Percentiles rank a stretch among this genome's conserved stretches.
phyloP scores from a whole-genome alignment of 1,140 invertebrate species.

The Melanaphis sacchari region DNA sequence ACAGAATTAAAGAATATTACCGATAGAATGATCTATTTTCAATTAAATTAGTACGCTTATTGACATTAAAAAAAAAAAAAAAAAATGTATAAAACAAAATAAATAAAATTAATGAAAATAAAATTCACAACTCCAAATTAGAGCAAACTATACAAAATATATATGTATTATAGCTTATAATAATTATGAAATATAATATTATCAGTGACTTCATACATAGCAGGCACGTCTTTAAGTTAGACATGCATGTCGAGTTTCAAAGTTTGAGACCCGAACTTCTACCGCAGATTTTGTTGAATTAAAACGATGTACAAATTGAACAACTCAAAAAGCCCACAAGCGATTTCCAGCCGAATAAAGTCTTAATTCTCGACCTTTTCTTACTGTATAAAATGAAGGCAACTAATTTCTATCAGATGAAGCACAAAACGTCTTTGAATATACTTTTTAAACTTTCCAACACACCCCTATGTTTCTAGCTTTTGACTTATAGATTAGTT shows the following conservation, averaged over 20 bases:
- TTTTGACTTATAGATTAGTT: background rate
- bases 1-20: background rate
- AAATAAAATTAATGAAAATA: background rate
- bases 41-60: background rate
- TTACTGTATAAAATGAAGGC: background rate
- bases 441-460: slow-evolving; percentile 25
- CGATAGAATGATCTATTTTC: background rate
- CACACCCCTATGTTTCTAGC: background rate
- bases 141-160: background rate
- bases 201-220: slow-evolving; percentile 23
- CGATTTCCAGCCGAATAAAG: slow-evolving; percentile 40
- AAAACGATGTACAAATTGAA: slow-evolving; percentile 50
- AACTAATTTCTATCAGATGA: slow-evolving; percentile 40
- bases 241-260: slow-evolving; percentile 28
- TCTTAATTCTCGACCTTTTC: slow-evolving; percentile 3
- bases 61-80: background rate
- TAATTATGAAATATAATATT: slow-evolving; percentile 47
- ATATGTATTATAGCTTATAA: background rate
- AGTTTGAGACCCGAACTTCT: slow-evolving; percentile 35
- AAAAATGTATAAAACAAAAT: background rate
- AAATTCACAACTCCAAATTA: background rate
- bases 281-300: slow-evolving; percentile 42
- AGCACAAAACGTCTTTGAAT: background rate
- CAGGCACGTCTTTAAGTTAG: slow-evolving; percentile 26
- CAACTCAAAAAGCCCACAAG: slow-evolving; percentile 37